A percentile compares a stretch with the other conserved stretches of the same genome.
phyloP scores from a whole-genome alignment of 2,888 invertebrate species.

The Hofmannophila pseudospretella region DNA sequence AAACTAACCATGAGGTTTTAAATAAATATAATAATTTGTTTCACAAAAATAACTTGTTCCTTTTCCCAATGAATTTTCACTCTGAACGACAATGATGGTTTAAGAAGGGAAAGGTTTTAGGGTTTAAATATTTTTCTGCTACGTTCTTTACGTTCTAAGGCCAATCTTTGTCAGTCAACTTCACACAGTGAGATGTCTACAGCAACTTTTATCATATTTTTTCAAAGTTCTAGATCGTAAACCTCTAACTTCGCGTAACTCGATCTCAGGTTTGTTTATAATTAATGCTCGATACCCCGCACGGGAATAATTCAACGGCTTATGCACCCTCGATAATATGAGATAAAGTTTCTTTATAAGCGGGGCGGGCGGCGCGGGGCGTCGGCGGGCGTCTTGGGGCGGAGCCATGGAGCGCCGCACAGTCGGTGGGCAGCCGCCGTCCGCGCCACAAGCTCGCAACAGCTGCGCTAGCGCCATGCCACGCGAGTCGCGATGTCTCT shows the following conservation, averaged over 20 bases:
- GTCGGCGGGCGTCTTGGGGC: slow-evolving; percentile 56
- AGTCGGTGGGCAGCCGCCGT: slow-evolving; percentile 74
- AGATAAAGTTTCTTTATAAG: slow-evolving; percentile 72
- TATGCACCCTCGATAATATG: slow-evolving; percentile 72
- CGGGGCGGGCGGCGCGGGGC: slow-evolving; percentile 59
- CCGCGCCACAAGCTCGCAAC: slow-evolving; percentile 43
- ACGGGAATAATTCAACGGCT: slow-evolving; percentile 66
- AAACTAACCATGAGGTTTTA: too few relatives aligned
- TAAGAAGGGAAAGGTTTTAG: too few relatives aligned
- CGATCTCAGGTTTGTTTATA: slow-evolving; percentile 56
- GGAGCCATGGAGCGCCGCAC: slow-evolving; percentile 57
- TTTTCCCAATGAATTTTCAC: too few relatives aligned
- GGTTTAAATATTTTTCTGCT: too few relatives aligned
- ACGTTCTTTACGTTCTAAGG: too few relatives aligned
- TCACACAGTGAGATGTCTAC: too few relatives aligned
- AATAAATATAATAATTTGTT: too few relatives aligned
- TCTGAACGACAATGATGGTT: too few relatives aligned
- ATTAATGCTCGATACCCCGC: slow-evolving; percentile 64
- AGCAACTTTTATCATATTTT: too few relatives aligned
- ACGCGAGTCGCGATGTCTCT: slow-evolving; percentile 68
- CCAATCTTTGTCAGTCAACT: too few relatives aligned
- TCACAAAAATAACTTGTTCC: too few relatives aligned
- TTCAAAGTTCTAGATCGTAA: slow-evolving; percentile 10
- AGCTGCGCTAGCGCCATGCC: slow-evolving; percentile 46
- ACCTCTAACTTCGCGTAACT: slow-evolving; percentile 36